Base-by-base conservation (phyloP, 92 coral and sea anemone species). In the Plumapathes pennacea region DNA sequence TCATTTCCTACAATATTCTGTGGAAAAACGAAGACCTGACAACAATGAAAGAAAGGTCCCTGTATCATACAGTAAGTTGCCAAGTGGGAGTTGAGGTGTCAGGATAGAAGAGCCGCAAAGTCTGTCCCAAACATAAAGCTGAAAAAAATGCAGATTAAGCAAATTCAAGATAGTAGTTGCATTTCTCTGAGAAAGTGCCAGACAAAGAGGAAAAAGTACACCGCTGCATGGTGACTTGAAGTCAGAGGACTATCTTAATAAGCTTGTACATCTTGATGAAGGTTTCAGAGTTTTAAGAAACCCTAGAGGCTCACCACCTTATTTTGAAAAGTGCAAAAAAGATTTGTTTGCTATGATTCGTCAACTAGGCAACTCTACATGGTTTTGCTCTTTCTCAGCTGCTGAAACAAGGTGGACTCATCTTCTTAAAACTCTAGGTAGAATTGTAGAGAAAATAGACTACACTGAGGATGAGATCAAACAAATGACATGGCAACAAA, bases 321-420 rank as follows among this genome's bases (percentile, higher is more conserved):
- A 81, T 22, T 86, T 86, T 64, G 61, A 86, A 64, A 62, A 42
- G 49, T 85, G 85, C 31, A 72, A 65, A 50, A 77, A 78, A 27
- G 82, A 85, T 34, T 60, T 84, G 21, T 80, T 85, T 80, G 84
- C 86, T 0, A 85, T 73, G 92, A 79, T 85, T 25, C 62, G 77
- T 8, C 90, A 78, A 38, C 72, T 71, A 36, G 90, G 90, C 6
- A 83, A 69, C 34, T 85, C 81, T 21, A 69, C 84, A 27, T 69
- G 80, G 84, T 82, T 82, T 28, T 82, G 84, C 34, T 82, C 84
- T 25, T 84, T 84, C 62, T 84, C 85, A 10, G 90, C 90, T 6
- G 90, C 86, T 33, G 91, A 84, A 60, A 84, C 91, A 25, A 72
- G 79, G 26, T 84, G 90, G 90, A 33, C 39, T 14, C 90, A 78